A percentile compares a stretch with the other conserved stretches of the same genome.
These are phyloP conservation scores for Troides aeacus DNA, from an alignment of 2,888 invertebrate species.

Conservation along the genomic window DNA sequence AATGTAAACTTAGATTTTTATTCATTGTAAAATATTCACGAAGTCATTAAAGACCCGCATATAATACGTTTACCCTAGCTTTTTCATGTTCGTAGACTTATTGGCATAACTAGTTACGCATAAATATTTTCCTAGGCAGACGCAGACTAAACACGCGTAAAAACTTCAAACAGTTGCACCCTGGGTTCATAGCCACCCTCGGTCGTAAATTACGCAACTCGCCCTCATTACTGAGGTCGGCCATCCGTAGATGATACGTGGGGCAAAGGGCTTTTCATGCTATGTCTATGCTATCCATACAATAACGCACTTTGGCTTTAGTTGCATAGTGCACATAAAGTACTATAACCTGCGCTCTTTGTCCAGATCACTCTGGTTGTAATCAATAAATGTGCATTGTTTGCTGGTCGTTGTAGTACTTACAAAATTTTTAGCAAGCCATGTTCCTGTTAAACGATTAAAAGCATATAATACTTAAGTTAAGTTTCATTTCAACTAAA, in stretches of 20 bases:
- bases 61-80: background rate
- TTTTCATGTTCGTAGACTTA: constrained; percentile 3
- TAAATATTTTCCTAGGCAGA: constrained; percentile 36
- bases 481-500: constrained; percentile 8
- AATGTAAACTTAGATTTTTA: background rate
- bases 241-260: constrained; percentile 66
- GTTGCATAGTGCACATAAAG: constrained; percentile 22
- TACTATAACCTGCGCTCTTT: constrained; percentile 7
- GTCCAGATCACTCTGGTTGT: constrained; percentile 3
- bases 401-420: background rate
- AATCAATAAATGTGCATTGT: constrained; percentile 1
- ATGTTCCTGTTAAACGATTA: background rate
- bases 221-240: constrained; percentile 71
- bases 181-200: constrained; percentile 54
- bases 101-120: constrained; percentile 28
- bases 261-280: constrained; percentile 30
- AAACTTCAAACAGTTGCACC: constrained; percentile 75
- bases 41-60: background rate
- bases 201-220: constrained; percentile 68
- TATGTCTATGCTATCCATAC: constrained; percentile 32
- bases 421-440: background rate
- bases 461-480: background rate
- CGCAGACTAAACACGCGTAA: constrained; percentile 63
- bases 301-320: constrained; percentile 32
- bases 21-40: background rate